Base-by-base conservation (phyloP, 1,140 invertebrate species). In the Cotesia glomerata region DNA sequence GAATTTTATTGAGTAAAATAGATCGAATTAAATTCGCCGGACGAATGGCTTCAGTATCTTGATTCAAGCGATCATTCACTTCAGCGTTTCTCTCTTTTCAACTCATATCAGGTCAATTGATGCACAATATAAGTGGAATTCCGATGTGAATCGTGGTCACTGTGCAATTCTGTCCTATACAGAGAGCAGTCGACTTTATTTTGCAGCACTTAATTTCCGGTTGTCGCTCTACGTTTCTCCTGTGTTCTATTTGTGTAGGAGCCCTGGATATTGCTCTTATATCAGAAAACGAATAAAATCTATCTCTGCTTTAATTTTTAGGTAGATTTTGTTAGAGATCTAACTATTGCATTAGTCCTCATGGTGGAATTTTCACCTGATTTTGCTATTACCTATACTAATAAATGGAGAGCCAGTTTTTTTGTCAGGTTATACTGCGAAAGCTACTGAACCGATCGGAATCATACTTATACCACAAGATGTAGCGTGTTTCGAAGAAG, bases 201-300 rank as follows among this genome's bases (percentile, higher is more conserved):
- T 51, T 26, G 65, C 52, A 51, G 65, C 65, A 52, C 49, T 67
- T 67, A 67, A 67, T 67, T 67, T 67, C 65, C 65, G 65, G 65
- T 54, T 18, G 65, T 67, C 65, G 39, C 35, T 8, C 56, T 14
- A 18, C 18, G 56, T 32, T 45, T 11, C 7, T 11, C 39, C 39
- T 9, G 39, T 2, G 26, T 26, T 26, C 1, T 26, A 26, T 26
- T 11, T 5, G 39, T 45, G 39, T 58, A 18, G n/a, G n/a, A n/a
- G 56, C 16, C 1, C 18, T 26, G 26, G 3, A 0, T 26, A 26
- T 3, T 58, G 5, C 56, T 26, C 16, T 58, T 58, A 14, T 18
- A 58, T 58, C 16, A 18, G 16, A 18, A 58, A 58, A 58, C 18
- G 3, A 3, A 26, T 18, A 58, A 58, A 16, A 9, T 26, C 16